phyloP scores from a whole-genome alignment of 2,113 vertebrate genomes.

The Rattus rattus region DNA sequence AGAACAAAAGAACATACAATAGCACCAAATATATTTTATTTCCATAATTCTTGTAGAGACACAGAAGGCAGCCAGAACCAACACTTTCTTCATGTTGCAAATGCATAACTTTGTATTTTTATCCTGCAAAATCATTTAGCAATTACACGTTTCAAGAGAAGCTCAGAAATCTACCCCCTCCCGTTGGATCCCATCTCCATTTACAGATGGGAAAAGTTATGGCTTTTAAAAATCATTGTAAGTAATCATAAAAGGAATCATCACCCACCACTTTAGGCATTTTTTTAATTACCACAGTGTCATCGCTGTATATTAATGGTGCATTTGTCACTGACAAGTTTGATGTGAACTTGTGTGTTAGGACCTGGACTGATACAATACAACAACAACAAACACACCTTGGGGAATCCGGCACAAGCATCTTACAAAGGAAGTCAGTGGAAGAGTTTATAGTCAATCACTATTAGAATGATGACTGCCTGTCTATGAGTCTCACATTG shows the following conservation, averaged over 20 bases:
- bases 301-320: neutral
- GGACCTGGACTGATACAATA: neutral
- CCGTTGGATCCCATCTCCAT: neutral
- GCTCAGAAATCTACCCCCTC: neutral
- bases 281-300: neutral
- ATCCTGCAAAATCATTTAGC: neutral
- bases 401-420: neutral
- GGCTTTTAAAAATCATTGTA: neutral
- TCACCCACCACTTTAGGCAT: neutral
- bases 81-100: constrained; percentile 16
- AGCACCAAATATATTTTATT: constrained; percentile 54
- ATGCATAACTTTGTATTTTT: neutral
- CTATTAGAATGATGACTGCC: neutral
- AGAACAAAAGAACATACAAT: constrained; percentile 62
- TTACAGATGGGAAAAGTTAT: neutral
- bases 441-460: neutral
- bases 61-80: constrained; percentile 51
- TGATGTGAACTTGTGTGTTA: neutral
- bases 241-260: constrained; percentile 21
- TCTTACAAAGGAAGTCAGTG: neutral
- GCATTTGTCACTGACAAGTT: neutral
- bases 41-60: constrained; percentile 28
- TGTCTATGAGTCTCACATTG: neutral
- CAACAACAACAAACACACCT: neutral
- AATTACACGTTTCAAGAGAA: neutral